A percentile compares a stretch with the other conserved stretches of the same genome.
Conservation (phyloP, 2,797 vertebrate genomes). For the Malacoraja senta region DNA sequence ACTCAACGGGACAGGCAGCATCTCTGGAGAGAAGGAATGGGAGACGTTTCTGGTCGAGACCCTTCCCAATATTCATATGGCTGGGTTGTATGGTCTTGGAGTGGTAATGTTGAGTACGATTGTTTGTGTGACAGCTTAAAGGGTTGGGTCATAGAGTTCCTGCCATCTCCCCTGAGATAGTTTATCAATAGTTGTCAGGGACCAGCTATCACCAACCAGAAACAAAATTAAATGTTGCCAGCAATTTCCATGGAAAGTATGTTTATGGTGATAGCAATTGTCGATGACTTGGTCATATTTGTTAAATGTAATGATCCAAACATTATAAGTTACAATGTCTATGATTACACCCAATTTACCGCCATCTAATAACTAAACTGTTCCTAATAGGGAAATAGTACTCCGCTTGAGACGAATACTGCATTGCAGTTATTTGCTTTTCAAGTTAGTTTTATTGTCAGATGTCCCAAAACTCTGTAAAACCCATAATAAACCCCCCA, state of each 20-base stretch:
- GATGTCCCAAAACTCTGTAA: too few relatives aligned
- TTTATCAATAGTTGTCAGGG: conserved; percentile 23
- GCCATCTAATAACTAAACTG: background rate
- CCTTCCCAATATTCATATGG: background rate
- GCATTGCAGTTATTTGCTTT: background rate
- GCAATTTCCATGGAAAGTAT: conserved; percentile 3
- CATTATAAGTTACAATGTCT: background rate
- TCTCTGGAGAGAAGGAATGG: too few relatives aligned
- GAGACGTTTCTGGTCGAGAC: too few relatives aligned
- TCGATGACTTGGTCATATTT: background rate
- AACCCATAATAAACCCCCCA: too few relatives aligned
- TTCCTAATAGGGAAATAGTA: background rate
- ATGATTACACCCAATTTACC: background rate
- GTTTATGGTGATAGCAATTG: background rate
- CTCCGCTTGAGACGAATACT: background rate
- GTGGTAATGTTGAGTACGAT: background rate
- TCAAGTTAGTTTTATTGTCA: too few relatives aligned
- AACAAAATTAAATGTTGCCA: background rate
- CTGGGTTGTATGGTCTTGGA: background rate
- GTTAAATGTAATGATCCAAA: background rate
- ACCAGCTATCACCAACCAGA: background rate
- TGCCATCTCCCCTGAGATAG: background rate
- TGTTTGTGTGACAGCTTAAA: background rate
- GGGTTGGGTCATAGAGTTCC: conserved; percentile 14
- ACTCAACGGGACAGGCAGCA: too few relatives aligned